These are phyloP conservation scores for Thecocarcelia acutangulata DNA, from an alignment of 2,888 invertebrate species.

Conservation along the genomic window DNA sequence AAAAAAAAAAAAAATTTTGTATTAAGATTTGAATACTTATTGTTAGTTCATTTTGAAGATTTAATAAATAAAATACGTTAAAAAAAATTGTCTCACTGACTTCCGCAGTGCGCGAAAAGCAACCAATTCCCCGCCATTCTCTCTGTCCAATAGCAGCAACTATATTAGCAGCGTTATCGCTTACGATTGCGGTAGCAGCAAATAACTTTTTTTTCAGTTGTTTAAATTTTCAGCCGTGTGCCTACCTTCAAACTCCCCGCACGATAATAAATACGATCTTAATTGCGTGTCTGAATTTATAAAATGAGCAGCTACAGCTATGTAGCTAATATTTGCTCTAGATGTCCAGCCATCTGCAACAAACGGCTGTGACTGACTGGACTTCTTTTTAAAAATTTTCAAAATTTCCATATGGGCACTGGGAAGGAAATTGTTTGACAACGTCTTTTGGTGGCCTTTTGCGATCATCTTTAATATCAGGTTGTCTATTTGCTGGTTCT, in stretches of 20 bases:
- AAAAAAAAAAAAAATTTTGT: too few relatives aligned
- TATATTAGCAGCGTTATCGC: slow-evolving; percentile 56
- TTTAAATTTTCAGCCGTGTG: too few relatives aligned
- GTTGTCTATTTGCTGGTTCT: neutral
- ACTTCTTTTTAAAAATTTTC: neutral
- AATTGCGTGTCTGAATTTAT: slow-evolving; percentile 28
- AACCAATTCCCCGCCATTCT: slow-evolving; percentile 42
- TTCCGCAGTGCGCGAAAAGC: slow-evolving; percentile 47
- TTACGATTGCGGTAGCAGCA: slow-evolving; percentile 39
- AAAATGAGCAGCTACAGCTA: slow-evolving; percentile 55
- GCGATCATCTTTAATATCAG: slow-evolving; percentile 8
- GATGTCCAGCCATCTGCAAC: slow-evolving; percentile 58
- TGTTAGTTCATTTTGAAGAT: too few relatives aligned
- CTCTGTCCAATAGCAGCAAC: slow-evolving; percentile 34
- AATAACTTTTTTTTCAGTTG: slow-evolving; percentile 1
- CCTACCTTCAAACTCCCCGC: slow-evolving; percentile 14
- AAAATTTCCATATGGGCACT: slow-evolving; percentile 9
- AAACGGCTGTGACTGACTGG: slow-evolving; percentile 15
- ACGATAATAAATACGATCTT: slow-evolving; percentile 37
- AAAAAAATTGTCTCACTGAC: neutral
- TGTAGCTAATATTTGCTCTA: slow-evolving; percentile 24
- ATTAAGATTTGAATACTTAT: too few relatives aligned
- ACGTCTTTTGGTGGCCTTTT: slow-evolving; percentile 22
- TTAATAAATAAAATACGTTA: too few relatives aligned
- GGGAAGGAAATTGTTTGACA: neutral